Evolutionary conservation across 2,113 vertebrate genomes (phyloP).

Genomic region (Pluvianellus socialis): DNA sequence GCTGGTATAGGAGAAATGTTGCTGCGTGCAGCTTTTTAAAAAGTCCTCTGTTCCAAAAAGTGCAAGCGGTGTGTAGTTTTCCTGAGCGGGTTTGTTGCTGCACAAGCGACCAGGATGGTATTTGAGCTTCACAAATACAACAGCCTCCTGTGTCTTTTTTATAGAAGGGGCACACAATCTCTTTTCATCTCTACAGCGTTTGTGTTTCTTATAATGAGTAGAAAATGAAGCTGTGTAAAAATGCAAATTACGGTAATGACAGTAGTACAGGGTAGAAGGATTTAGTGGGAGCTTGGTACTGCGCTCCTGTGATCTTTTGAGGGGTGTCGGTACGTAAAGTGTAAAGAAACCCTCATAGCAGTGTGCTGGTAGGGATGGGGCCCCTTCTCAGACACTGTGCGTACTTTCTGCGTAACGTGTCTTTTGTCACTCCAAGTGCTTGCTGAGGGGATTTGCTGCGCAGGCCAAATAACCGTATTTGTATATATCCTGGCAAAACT

Average conservation of each 20-base stretch:
- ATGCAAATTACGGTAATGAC: background rate
- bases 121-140: background rate
- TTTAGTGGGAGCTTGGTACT: background rate
- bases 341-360: background rate
- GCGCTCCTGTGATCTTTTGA: background rate
- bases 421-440: background rate
- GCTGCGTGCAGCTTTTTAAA: slow-evolving; percentile 31
- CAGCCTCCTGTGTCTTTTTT: background rate
- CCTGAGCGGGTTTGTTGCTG: background rate
- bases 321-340: background rate
- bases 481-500: background rate
- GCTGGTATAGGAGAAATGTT: slow-evolving; percentile 48
- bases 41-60: slow-evolving; percentile 31
- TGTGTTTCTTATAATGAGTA: background rate
- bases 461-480: background rate
- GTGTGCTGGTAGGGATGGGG: background rate
- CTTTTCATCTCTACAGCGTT: background rate
- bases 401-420: background rate
- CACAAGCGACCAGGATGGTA: background rate
- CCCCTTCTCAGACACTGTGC: background rate
- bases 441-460: background rate
- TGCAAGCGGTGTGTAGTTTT: background rate
- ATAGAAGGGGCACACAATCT: background rate
- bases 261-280: background rate
- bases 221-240: background rate